A percentile compares a stretch with the other conserved stretches of the same genome.
Evolutionary conservation across 2,797 vertebrate species (phyloP).

Genomic region (Pangasius djambal): DNA sequence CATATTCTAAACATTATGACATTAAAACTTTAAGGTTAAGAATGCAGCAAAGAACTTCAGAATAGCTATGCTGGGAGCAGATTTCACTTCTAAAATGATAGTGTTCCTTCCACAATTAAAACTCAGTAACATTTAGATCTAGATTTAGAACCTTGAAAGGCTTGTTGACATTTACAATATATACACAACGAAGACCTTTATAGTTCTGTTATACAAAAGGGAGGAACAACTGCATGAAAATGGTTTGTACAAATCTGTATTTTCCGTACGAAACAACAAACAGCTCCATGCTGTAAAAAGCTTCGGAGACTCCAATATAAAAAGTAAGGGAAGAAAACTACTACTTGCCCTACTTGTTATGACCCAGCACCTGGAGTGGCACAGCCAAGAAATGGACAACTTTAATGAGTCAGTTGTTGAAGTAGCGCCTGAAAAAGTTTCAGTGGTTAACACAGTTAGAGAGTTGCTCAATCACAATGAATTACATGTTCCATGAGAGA

Average conservation of each 20-base stretch:
- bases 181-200: background rate
- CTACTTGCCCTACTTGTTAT: constrained; percentile 20
- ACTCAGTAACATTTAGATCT: background rate
- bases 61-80: background rate
- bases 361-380: background rate
- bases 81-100: background rate
- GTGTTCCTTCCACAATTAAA: background rate
- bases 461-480: constrained; percentile 40
- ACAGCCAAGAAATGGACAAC: background rate
- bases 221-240: background rate
- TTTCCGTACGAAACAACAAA: background rate
- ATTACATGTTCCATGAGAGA: constrained; percentile 12
- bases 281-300: background rate
- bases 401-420: constrained; percentile 15
- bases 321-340: background rate
- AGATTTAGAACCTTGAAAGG: background rate
- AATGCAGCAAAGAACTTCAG: background rate
- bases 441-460: constrained; percentile 44
- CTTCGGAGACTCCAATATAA: background rate
- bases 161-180: background rate
- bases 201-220: background rate
- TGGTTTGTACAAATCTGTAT: background rate
- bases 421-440: background rate
- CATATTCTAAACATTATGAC: background rate
- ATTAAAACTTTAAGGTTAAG: background rate